Evolutionary conservation across 35 echinoderm and acorn worm genomes (phyloP).

Genomic region (Apostichopus japonicus): DNA sequence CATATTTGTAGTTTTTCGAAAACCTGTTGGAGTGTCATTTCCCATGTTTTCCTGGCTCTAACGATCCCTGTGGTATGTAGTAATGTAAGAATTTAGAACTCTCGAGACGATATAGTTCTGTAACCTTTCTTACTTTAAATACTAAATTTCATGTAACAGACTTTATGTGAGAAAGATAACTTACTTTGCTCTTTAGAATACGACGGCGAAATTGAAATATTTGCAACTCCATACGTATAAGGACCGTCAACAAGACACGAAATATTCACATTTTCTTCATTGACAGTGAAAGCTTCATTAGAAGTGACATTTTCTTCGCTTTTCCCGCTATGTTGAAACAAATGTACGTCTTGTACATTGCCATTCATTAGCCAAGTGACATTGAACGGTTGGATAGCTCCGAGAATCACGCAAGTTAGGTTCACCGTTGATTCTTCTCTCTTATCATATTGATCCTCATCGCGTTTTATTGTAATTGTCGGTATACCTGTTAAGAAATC

Average conservation of each 20-base stretch:
- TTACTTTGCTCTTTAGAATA: not conserved
- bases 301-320: not conserved
- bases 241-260: not conserved
- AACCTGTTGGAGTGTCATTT: no score
- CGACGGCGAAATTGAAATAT: not conserved
- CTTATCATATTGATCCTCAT: not conserved
- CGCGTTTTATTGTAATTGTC: not conserved
- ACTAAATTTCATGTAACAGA: not conserved
- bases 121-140: no score
- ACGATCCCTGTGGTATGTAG: no score
- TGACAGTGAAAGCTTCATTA: not conserved
- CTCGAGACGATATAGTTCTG: not conserved
- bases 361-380: not conserved
- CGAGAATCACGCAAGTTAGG: not conserved
- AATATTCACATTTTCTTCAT: not conserved
- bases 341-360: not conserved
- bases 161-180: not conserved
- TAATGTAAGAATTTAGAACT: not conserved
- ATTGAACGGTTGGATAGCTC: not conserved
- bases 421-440: not conserved
- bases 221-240: not conserved
- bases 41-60: no score
- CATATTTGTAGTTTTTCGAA: no score
- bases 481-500: not conserved
- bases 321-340: not conserved